Percentiles rank a stretch among this genome's conserved stretches.
Conservation (phyloP, 2,888 invertebrate species). For the Erebia ligea region DNA sequence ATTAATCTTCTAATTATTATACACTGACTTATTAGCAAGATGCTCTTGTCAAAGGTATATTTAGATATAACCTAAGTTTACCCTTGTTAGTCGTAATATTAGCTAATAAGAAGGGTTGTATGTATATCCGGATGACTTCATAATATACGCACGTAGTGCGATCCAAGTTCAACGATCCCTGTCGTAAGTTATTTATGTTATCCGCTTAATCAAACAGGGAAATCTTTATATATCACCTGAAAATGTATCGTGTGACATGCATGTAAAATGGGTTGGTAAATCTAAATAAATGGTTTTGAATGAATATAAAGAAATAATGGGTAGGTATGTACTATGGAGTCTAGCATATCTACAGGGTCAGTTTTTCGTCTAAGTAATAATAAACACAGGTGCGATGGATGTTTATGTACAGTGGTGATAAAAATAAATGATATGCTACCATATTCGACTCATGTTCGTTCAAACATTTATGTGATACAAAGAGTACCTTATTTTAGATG, state of each 20-base stretch:
- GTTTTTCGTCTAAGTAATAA: background rate
- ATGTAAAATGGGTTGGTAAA: background rate
- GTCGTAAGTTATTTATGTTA: background rate
- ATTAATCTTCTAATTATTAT: no score
- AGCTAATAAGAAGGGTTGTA: background rate
- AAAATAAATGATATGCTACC: constrained; percentile 40
- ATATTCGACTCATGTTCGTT: constrained; percentile 50
- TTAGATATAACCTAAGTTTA: background rate
- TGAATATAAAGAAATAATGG: background rate
- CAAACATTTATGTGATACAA: constrained; percentile 63
- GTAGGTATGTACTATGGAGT: background rate
- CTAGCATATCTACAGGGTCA: background rate
- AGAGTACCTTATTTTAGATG: constrained; percentile 71
- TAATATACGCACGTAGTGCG: background rate
- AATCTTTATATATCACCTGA: background rate
- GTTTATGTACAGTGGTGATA: constrained; percentile 26
- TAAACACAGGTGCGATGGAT: background rate
- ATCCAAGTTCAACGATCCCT: constrained; percentile 3
- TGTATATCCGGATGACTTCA: background rate
- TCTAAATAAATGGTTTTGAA: background rate
- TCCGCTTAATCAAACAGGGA: constrained; percentile 3
- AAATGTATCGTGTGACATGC: constrained; percentile 7
- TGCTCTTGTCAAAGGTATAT: background rate
- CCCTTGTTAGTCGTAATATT: background rate
- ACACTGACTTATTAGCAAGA: no score